These are phyloP conservation scores for Lipophrys pholis DNA, from an alignment of 2,113 vertebrate species.

Conservation along the genomic window DNA sequence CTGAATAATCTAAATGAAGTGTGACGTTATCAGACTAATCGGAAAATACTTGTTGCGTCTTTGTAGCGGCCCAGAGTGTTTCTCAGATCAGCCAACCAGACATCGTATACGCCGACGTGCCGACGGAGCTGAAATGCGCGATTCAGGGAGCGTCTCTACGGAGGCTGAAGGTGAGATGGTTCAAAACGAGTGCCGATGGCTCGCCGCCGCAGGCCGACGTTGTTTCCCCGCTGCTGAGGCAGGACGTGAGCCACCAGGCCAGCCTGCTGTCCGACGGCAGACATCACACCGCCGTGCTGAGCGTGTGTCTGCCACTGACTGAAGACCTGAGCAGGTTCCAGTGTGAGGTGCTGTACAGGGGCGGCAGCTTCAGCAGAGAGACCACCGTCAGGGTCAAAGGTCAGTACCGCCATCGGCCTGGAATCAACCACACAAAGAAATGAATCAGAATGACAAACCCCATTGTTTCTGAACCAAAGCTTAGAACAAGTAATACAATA, in stretches of 20 bases:
- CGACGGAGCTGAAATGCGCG: conserved; percentile 59
- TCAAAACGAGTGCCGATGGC: background rate
- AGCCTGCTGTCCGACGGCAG: conserved; percentile 54
- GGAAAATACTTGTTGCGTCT: background rate
- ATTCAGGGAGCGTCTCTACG: conserved; percentile 48
- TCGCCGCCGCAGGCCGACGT: too few species aligned
- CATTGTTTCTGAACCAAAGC: too few species aligned
- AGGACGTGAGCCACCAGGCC: conserved; percentile 58
- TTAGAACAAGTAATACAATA: too few species aligned
- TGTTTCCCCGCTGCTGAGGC: conserved; percentile 10
- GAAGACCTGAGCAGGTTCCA: conserved; percentile 61
- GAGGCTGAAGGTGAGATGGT: conserved; percentile 70
- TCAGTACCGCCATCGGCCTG: conserved; percentile 6
- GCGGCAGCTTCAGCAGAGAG: conserved; percentile 25
- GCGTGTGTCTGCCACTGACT: conserved; percentile 49
- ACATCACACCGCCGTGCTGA: conserved; percentile 64
- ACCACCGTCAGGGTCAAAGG: conserved; percentile 61
- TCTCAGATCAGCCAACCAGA: conserved; percentile 68
- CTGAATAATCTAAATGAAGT: too few species aligned
- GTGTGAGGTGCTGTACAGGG: conserved; percentile 60
- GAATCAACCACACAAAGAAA: too few species aligned
- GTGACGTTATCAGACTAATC: too few species aligned
- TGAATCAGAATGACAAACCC: too few species aligned
- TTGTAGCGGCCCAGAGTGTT: conserved; percentile 58
- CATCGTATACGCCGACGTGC: conserved; percentile 51